These are phyloP conservation scores for Phortica variegata DNA, from an alignment of 1,140 invertebrate genomes.

Conservation along the genomic window DNA sequence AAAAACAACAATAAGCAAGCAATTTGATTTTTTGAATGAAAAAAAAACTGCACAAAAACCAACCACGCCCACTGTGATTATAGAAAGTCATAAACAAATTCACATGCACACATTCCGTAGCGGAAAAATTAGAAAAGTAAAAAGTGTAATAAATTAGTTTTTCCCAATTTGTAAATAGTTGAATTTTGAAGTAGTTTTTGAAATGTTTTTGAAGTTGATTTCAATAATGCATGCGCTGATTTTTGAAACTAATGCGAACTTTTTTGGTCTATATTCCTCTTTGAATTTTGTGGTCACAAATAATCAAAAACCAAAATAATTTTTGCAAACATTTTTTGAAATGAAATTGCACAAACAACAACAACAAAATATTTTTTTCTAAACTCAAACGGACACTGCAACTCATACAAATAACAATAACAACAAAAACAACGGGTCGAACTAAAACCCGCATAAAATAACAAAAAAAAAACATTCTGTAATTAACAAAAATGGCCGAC, in stretches of 20 bases:
- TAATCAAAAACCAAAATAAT: slow-evolving; percentile 3
- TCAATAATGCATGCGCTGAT: not conserved
- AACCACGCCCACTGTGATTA: too few species aligned
- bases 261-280: slow-evolving; percentile 47
- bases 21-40: too few species aligned
- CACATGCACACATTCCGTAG: too few species aligned
- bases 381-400: not conserved
- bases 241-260: slow-evolving; percentile 48
- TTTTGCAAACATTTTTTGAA: slow-evolving; percentile 13
- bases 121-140: too few species aligned
- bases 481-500: slow-evolving; percentile 31
- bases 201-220: too few species aligned
- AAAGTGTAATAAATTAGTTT: too few species aligned
- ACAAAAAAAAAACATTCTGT: slow-evolving; percentile 12
- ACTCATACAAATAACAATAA: too few species aligned
- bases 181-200: too few species aligned
- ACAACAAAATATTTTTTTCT: not conserved
- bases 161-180: too few species aligned
- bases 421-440: slow-evolving; percentile 19
- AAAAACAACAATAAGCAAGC: too few species aligned
- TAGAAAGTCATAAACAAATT: too few species aligned
- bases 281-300: slow-evolving; percentile 37
- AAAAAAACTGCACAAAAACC: too few species aligned
- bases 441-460: slow-evolving; percentile 1
- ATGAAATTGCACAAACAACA: slow-evolving; percentile 9